A percentile compares a stretch with the other conserved stretches of the same genome.
phyloP scores from a whole-genome alignment of 1,140 invertebrate genomes.

The Aphidius ervi region DNA sequence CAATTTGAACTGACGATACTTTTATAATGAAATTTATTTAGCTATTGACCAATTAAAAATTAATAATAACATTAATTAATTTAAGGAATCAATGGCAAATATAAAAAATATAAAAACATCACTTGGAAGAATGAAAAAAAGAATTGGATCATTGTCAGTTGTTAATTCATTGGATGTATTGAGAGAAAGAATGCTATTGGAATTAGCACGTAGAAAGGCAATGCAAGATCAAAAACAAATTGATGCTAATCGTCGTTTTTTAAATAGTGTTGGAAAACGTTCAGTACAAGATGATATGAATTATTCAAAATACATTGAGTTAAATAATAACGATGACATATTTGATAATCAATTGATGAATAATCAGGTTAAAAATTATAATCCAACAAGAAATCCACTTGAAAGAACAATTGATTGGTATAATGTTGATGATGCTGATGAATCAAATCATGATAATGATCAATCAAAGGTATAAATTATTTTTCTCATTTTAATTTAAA shows the following conservation, averaged over 20 bases:
- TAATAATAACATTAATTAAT: constrained; percentile 4
- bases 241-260: constrained; percentile 41
- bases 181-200: constrained; percentile 54
- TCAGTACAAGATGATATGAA: constrained; percentile 23
- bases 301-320: constrained; percentile 8
- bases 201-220: constrained; percentile 55
- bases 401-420: constrained; percentile 1
- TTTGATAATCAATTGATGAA: constrained; percentile 7
- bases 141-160: constrained; percentile 53
- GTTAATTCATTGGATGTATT: constrained; percentile 59
- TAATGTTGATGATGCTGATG: background rate
- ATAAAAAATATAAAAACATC: constrained; percentile 4
- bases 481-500: no score
- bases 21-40: no score
- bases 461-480: constrained; percentile 3
- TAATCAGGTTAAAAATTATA: background rate
- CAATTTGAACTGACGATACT: no score
- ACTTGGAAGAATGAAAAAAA: constrained; percentile 2
- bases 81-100: constrained; percentile 12
- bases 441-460: constrained; percentile 1
- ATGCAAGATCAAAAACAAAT: constrained; percentile 52
- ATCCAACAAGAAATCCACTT: background rate
- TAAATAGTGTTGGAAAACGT: constrained; percentile 45
- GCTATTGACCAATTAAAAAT: background rate
- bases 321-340: background rate